These are phyloP conservation scores for Carcinoscorpius rotundicauda DNA, from an alignment of 1,140 invertebrate species.

Conservation along the genomic window DNA sequence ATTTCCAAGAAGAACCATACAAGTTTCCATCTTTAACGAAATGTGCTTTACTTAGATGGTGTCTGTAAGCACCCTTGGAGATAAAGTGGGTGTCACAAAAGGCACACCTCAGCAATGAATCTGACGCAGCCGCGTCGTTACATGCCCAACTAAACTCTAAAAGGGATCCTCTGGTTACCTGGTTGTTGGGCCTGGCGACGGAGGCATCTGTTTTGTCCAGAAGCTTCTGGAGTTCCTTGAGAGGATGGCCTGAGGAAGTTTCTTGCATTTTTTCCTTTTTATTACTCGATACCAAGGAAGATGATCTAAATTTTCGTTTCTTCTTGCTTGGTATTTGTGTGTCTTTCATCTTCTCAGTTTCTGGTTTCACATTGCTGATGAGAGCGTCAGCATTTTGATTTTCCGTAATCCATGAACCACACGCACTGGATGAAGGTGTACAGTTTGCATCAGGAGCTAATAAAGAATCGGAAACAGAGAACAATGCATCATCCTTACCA, in stretches of 20 bases:
- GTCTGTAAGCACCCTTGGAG: slow-evolving; percentile 88
- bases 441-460: no score
- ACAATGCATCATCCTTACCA: no score
- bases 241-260: slow-evolving; percentile 37
- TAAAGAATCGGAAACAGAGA: no score
- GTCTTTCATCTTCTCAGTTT: no score
- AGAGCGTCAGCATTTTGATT: no score
- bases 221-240: slow-evolving; percentile 84
- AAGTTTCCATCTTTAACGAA: slow-evolving; percentile 82
- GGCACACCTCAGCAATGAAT: slow-evolving; percentile 81
- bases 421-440: no score
- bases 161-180: slow-evolving; percentile 55
- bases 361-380: no score
- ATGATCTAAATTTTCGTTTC: no score
- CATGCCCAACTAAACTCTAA: slow-evolving; percentile 85
- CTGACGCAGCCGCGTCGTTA: slow-evolving; percentile 59
- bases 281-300: no score
- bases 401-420: no score
- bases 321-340: no score
- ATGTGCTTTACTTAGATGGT: slow-evolving; percentile 91
- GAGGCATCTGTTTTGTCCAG: slow-evolving; percentile 80
- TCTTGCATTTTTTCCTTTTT: no score
- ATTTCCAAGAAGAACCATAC: slow-evolving; percentile 41
- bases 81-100: slow-evolving; percentile 92
- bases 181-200: slow-evolving; percentile 18